phyloP scores from a whole-genome alignment of 1,140 invertebrate genomes.

The Oppia nitens region DNA sequence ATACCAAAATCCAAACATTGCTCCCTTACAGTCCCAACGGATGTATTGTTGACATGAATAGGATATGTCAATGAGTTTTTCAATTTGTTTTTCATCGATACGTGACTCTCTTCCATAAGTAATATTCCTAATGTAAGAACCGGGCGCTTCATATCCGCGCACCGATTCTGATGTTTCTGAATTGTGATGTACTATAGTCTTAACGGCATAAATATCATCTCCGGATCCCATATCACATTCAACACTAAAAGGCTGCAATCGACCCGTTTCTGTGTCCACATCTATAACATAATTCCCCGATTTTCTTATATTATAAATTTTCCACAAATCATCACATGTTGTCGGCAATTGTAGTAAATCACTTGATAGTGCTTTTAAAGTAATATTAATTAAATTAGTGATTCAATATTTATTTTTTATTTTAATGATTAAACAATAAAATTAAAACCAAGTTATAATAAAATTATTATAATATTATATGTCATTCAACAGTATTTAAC shows the following conservation, averaged over 20 bases:
- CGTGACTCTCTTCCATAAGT: conserved; percentile 13
- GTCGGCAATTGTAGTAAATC: no score
- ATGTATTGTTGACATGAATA: conserved; percentile 24
- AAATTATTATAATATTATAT: no score
- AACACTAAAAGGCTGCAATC: conserved; percentile 11
- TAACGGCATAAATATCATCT: conserved; percentile 16
- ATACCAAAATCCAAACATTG: conserved; percentile 24
- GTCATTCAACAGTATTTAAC: no score
- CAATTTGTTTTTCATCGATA: conserved; percentile 16
- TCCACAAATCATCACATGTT: conserved; percentile 19
- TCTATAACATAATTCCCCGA: conserved; percentile 20
- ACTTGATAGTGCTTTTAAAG: no score
- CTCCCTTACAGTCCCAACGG: conserved; percentile 21
- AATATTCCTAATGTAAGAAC: conserved; percentile 20
- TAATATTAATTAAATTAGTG: no score
- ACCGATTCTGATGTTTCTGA: conserved; percentile 17
- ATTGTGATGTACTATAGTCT: conserved; percentile 22
- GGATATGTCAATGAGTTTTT: conserved; percentile 18
- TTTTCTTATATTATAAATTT: conserved; percentile 12
- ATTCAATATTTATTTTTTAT: no score
- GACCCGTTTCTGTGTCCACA: conserved; percentile 18
- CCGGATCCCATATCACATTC: conserved; percentile 19
- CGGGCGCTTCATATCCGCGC: conserved; percentile 19
- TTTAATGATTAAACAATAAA: no score
- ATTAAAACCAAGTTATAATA: no score